Base-by-base conservation (phyloP, 2,113 vertebrate species). In the Dicentrarchus labrax region DNA sequence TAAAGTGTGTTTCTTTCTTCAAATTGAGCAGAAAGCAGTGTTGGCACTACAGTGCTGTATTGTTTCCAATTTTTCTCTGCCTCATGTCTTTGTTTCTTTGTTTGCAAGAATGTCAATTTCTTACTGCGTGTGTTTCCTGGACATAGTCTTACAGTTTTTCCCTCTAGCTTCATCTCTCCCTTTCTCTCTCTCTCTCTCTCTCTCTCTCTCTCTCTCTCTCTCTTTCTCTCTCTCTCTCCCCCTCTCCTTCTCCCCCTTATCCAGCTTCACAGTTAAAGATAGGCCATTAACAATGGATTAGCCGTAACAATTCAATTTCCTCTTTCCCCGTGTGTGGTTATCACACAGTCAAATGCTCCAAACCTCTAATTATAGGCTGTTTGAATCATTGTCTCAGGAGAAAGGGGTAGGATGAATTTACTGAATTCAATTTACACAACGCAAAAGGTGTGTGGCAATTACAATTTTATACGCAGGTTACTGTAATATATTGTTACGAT, bases 241-340 rank as follows among this genome's bases (percentile, higher is more conserved):
- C 10, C 53, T 50, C 56, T 68, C 41, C 17, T 54, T 41, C 30
- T 70, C 17, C 47, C 39, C n/a, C 16, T 67, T 76, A 62, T 73
- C 24, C 6, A 53, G 50, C 76, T 67, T 75, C 45, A 65, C 24
- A 22, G 54, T 80, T 80, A 81, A 82, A 90, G 59, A 81, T 81
- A 62, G 74, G 36, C 84, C 70, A 75, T 90, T 91, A 91, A 84
- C 74, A 87, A 82, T 59, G 64, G 83, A 88, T 92, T 91, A 90
- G 85, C 74, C 4, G 6, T 76, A 82, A 84, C 78, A 83, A 74
- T 80, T 88, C 78, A 22, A 80, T 90, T 90, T 86, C 78, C 64
- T 61, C 74, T 72, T 21, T 75, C 21, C 19, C 19, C 24, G 10
- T 78, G 22, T 83, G 70, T 43, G 77, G 56, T 76, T 88, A 76